Evolutionary conservation across 2,888 invertebrate genomes (phyloP), one percentile per base, ranked within the genome.

Genomic region (Lasioglossum marginatum): DNA sequence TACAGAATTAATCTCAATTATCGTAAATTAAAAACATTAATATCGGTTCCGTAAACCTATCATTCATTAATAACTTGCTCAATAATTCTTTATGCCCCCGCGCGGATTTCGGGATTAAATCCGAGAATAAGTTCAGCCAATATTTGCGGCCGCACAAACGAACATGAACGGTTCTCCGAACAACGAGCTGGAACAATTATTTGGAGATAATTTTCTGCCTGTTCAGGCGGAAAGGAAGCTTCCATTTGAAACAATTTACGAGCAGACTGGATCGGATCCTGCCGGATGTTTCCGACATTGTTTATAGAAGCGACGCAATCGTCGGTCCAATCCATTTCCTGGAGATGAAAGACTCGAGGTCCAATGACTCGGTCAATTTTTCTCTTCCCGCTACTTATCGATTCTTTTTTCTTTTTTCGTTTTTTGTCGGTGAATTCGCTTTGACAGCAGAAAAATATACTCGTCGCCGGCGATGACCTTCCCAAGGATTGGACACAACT

Each of bases 381-480:
- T n/a, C 57, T 63, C 45, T 8, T 43, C 57, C 34, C n/a, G 48
- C 75, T 78, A 23, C 10, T 23, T 68, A 23, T 12, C 23, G 31
- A 31, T 63, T 63, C 68, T 68, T 68, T 23, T 8, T 16, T 66
- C 8, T 19, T 34, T 34, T 23, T 23, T 4, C 1, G 0, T 23
- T 68, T 37, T 37, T 43, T 37, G 70, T 60, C 14, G 19, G 45
- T 37, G 74, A 77, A 77, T 76, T 82, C n/a, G 79, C 71, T 73
- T 72, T 73, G 80, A 81, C 77, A 74, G 78, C 48, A 16, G 77
- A 79, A 68, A 78, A 83, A 87, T 79, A 77, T 57, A 81, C 75
- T 74, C 63, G 79, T 75, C 74, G 48, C 19, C 6, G 43, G 8
- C 19, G 74, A 45, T 74, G 60, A 70, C 40, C 40, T 66, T 83